Percentiles rank a stretch among this genome's conserved stretches.
Evolutionary conservation across 2,888 invertebrate genomes (phyloP).

Genomic region (Brachylomia viminalis): DNA sequence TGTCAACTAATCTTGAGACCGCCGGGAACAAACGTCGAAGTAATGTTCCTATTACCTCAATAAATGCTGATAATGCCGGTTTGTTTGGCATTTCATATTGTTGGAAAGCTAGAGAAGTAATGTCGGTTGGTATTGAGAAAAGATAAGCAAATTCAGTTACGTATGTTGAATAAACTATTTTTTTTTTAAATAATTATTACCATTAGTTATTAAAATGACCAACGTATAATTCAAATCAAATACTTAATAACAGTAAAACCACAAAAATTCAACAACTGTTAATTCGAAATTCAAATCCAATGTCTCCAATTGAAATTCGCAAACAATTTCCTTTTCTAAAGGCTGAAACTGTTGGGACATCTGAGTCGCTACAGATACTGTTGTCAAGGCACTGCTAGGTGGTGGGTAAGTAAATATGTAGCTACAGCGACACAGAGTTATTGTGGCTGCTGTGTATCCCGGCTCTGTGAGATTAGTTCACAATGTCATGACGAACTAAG

Average conservation of each 20-base stretch:
- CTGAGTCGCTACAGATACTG: conserved; percentile 52
- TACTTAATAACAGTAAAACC: neutral
- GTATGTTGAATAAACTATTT: neutral
- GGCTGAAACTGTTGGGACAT: conserved; percentile 44
- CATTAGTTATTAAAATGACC: neutral
- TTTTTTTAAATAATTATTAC: too few relatives aligned
- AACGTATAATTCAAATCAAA: neutral
- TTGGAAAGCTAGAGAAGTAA: neutral
- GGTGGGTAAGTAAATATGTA: conserved; percentile 54
- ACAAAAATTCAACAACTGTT: conserved; percentile 23
- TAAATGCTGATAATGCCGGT: conserved; percentile 34
- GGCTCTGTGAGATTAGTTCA: conserved; percentile 62
- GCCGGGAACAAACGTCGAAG: conserved; percentile 76
- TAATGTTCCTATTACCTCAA: conserved; percentile 65
- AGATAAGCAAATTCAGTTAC: too few relatives aligned
- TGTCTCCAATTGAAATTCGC: conserved; percentile 40
- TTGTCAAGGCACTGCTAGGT: conserved; percentile 53
- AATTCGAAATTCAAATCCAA: conserved; percentile 27
- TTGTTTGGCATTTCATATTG: conserved; percentile 13
- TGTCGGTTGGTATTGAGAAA: neutral
- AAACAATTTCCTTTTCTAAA: conserved; percentile 55
- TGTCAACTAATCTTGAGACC: conserved; percentile 88
- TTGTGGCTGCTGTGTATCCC: conserved; percentile 51
- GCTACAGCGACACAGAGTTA: conserved; percentile 46
- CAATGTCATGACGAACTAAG: conserved; percentile 64